Base-by-base conservation (phyloP, 2,797 vertebrate species). In the Galago senegalensis region DNA sequence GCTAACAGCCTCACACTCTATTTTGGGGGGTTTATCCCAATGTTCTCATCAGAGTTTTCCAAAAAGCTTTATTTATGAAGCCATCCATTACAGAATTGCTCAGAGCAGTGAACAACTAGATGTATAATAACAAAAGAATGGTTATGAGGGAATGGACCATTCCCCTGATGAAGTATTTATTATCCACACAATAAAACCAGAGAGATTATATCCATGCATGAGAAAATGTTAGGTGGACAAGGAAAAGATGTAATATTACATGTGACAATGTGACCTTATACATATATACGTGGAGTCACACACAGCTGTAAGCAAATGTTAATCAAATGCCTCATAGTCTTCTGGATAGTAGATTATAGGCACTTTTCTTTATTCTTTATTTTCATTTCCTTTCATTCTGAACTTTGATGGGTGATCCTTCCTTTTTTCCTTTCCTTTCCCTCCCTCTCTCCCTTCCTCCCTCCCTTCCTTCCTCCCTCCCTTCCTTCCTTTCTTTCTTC, bases 51-150 rank as follows among this genome's bases (percentile, higher is more conserved):
- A 27, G 72, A 53, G 21, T n/a, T 76, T 70, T 85, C 29, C 29
- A 58, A 81, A 87, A 85, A 58, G 37, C 14, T 89, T 77, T 69
- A 29, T 56, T 95, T 82, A 25, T 46, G 82, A 79, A 88, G 23
- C 56, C 53, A 2, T 58, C 92, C 13, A 10, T 61, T 43, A 58
- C 27, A 77, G 60, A 95, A 84, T 79, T 65, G 2, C 31, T 20
- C n/a, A 80, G 9, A 70, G 13, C 43, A 84, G 27, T 7, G 25
- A 95, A 73, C 21, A 60, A 75, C 27, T 40, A 76, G 40, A 63
- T 60, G 34, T 23, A 67, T 70, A 49, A 72, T 1, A 16, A 56
- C 81, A 25, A 69, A 72, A 37, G 43, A 77, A 49, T 31, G 13
- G n/a, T 53, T 58, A 69, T 60, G 63, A 69, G 79, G 80, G 58